phyloP scores from a whole-genome alignment of 2,888 invertebrate genomes.

The Nephrotoma appendiculata region DNA sequence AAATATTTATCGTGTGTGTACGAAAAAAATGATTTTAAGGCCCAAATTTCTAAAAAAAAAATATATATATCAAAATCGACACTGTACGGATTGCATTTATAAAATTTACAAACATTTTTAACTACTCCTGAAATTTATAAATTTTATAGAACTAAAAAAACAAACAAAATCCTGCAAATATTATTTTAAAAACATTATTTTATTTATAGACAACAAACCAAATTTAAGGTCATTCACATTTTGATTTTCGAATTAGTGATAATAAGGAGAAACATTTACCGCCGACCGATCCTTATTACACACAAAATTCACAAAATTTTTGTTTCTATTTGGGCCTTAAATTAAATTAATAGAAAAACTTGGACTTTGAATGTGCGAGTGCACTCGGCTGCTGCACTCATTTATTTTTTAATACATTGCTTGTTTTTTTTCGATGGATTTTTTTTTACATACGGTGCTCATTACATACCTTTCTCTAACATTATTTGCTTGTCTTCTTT shows the following conservation, averaged over 20 bases:
- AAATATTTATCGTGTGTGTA: neutral
- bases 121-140: neutral
- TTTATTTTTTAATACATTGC: neutral
- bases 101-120: neutral
- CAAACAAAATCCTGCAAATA: neutral
- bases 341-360: neutral
- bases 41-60: neutral
- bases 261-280: neutral
- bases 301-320: neutral
- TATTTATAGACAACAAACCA: neutral
- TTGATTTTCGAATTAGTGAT: neutral
- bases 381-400: neutral
- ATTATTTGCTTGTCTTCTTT: constrained; percentile 94
- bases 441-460: constrained; percentile 12
- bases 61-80: neutral
- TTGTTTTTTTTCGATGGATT: neutral
- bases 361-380: neutral
- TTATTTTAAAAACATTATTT: neutral
- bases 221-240: neutral
- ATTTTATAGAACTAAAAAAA: neutral
- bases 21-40: neutral
- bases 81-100: neutral
- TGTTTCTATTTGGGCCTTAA: constrained; percentile 7
- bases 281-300: neutral
- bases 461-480: constrained; percentile 79